Conservation (phyloP, 2,113 vertebrate genomes). For the Mugil cephalus region DNA sequence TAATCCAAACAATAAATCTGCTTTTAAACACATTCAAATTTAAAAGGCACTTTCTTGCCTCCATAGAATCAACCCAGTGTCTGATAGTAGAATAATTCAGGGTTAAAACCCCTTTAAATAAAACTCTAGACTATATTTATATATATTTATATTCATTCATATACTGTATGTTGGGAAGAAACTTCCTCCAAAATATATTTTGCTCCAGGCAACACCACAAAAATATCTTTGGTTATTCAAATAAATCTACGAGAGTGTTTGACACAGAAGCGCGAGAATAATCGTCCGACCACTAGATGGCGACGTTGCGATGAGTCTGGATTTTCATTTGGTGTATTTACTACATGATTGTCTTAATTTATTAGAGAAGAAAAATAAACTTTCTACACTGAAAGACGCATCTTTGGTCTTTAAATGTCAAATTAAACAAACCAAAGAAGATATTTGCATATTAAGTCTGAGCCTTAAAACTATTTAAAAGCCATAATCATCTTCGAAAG, state of each 20-base stretch:
- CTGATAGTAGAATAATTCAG: conserved; percentile 69
- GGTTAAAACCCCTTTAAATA: conserved; percentile 69
- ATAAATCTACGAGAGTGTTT: conserved; percentile 38
- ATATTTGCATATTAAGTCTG: no score
- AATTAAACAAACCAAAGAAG: not conserved
- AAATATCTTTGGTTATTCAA: conserved; percentile 81
- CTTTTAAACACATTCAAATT: conserved; percentile 14
- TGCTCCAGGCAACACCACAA: conserved; percentile 82
- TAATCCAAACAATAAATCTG: no score
- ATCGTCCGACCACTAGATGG: conserved; percentile 76
- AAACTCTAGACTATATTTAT: conserved; percentile 53
- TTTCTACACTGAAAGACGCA: not conserved
- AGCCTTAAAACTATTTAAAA: no score
- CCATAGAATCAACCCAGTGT: conserved; percentile 74
- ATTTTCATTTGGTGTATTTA: not conserved
- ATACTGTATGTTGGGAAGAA: conserved; percentile 39
- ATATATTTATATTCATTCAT: no score
- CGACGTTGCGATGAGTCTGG: not conserved
- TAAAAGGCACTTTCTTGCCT: conserved; percentile 13
- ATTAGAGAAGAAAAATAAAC: not conserved
- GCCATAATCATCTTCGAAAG: no score
- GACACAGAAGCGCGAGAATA: conserved; percentile 64
- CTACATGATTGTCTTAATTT: conserved; percentile 34
- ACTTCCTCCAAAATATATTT: conserved; percentile 54
- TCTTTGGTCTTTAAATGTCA: conserved; percentile 27